Evolutionary conservation across 2,113 vertebrate genomes (phyloP).

Genomic region (Sinocyclocheilus grahami): DNA sequence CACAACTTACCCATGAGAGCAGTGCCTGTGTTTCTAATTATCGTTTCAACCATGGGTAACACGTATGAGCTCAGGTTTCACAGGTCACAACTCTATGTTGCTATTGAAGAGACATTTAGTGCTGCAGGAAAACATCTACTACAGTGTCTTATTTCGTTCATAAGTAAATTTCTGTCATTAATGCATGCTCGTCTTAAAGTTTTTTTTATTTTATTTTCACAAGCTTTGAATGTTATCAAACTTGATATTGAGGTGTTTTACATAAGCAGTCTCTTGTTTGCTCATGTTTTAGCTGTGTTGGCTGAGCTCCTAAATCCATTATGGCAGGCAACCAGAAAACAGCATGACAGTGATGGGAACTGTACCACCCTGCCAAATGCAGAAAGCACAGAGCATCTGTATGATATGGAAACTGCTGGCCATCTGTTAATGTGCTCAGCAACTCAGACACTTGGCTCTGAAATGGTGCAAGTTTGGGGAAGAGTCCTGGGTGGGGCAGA

Average conservation of each 20-base stretch:
- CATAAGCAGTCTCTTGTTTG: neutral
- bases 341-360: constrained; percentile 56
- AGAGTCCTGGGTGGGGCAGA: constrained; percentile 57
- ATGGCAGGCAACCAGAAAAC: constrained; percentile 44
- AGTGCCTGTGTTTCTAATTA: constrained; percentile 28
- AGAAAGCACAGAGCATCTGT: constrained; percentile 54
- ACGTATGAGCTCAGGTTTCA: neutral
- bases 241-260: neutral
- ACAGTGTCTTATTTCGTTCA: neutral
- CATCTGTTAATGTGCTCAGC: constrained; percentile 65
- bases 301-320: neutral
- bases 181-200: neutral
- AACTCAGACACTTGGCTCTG: constrained; percentile 63
- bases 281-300: constrained; percentile 27
- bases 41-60: constrained; percentile 50
- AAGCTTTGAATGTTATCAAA: neutral
- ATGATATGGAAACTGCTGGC: too few species aligned
- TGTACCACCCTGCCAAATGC: constrained; percentile 54
- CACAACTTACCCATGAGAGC: constrained; percentile 26
- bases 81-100: neutral
- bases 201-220: neutral
- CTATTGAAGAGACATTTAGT: neutral
- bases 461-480: constrained; percentile 50
- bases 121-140: neutral
- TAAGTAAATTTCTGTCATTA: too few species aligned